These are phyloP conservation scores for Zhuqinia jingwanae DNA, from an alignment of 2,888 invertebrate genomes.

Conservation along the genomic window DNA sequence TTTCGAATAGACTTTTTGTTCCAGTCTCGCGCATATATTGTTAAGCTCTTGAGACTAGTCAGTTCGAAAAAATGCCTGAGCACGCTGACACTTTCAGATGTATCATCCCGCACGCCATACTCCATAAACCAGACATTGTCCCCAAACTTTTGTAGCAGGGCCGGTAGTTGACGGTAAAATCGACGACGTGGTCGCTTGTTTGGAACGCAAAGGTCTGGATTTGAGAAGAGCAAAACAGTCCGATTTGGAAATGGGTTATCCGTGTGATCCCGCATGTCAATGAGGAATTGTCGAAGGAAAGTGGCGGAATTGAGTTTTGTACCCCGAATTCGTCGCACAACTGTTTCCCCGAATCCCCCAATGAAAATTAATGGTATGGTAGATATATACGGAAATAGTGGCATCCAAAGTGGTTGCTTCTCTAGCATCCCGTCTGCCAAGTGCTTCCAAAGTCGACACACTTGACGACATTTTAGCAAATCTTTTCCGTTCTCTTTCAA, in stretches of 20 bases:
- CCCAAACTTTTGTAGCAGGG: constrained; percentile 11
- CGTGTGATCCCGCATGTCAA: neutral
- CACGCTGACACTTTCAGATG: neutral
- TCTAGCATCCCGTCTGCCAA: constrained; percentile 28
- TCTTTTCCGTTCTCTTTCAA: too few species aligned
- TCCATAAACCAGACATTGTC: constrained; percentile 10
- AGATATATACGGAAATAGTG: constrained; percentile 22
- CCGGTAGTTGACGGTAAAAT: neutral
- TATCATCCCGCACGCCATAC: constrained; percentile 32
- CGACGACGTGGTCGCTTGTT: constrained; percentile 7
- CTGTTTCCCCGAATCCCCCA: constrained; percentile 28
- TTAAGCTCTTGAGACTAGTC: constrained; percentile 43
- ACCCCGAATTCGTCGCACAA: constrained; percentile 10
- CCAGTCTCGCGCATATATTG: constrained; percentile 39
- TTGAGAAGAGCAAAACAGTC: constrained; percentile 33
- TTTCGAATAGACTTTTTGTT: constrained; percentile 21
- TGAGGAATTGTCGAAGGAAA: constrained; percentile 1
- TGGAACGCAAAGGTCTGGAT: constrained; percentile 29
- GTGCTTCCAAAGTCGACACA: too few species aligned
- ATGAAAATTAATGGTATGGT: constrained; percentile 35
- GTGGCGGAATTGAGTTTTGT: neutral
- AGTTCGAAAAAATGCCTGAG: constrained; percentile 23
- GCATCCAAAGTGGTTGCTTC: constrained; percentile 18
- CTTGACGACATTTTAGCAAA: too few species aligned
- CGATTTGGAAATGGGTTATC: constrained; percentile 34